Percentiles rank a stretch among this genome's conserved stretches.
These are phyloP conservation scores for Crotophaga sulcirostris DNA, from an alignment of 2,113 vertebrate species.

Conservation along the genomic window DNA sequence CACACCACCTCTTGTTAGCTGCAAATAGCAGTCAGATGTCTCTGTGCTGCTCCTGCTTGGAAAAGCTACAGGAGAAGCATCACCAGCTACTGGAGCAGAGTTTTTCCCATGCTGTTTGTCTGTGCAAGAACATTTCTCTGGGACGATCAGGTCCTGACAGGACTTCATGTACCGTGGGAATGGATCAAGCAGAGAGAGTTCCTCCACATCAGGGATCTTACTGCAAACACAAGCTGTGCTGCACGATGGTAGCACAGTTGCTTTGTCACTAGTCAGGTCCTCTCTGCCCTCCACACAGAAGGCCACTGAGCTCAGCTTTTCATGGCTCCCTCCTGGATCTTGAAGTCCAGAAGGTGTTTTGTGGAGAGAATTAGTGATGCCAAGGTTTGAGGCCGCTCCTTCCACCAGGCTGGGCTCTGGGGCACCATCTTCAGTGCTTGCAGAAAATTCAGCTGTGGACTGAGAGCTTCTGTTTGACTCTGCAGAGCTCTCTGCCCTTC, in stretches of 20 bases:
- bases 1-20: neutral
- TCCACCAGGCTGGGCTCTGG: constrained; percentile 59
- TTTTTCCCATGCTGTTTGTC: constrained; percentile 50
- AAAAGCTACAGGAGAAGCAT: constrained; percentile 32
- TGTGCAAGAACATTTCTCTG: constrained; percentile 72
- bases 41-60: neutral
- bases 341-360: constrained; percentile 46
- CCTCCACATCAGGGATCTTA: constrained; percentile 76
- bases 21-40: neutral
- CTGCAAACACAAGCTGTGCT: constrained; percentile 29
- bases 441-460: constrained; percentile 38
- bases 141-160: constrained; percentile 79
- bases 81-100: neutral
- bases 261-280: neutral
- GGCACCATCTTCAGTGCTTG: constrained; percentile 67
- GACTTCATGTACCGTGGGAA: constrained; percentile 82
- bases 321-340: constrained; percentile 45
- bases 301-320: constrained; percentile 21
- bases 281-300: constrained; percentile 27
- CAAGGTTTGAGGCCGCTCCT: constrained; percentile 42
- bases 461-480: constrained; percentile 48
- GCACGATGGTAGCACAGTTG: neutral
- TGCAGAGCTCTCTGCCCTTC: constrained; percentile 52
- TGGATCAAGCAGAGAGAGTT: constrained; percentile 78
- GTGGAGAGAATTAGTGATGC: constrained; percentile 49